These are phyloP conservation scores for Takifugu flavidus DNA, from an alignment of 2,113 vertebrate genomes.

Conservation along the genomic window DNA sequence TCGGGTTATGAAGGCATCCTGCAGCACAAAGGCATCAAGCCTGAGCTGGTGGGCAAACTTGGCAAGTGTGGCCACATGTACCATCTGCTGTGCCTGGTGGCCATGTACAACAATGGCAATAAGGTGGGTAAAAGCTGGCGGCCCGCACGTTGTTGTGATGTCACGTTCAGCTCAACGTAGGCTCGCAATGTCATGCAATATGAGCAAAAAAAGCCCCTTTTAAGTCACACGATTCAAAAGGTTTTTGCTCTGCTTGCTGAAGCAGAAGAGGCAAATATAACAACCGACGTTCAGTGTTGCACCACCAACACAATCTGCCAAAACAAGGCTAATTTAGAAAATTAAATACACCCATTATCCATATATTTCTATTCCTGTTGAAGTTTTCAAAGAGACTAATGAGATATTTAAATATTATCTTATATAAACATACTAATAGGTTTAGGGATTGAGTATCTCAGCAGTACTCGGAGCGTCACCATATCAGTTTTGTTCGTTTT, in stretches of 20 bases:
- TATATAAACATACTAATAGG: too few relatives aligned
- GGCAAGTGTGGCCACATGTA: constrained; percentile 95
- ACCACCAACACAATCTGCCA: not conserved
- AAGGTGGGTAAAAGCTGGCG: constrained; percentile 76
- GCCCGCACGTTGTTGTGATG: constrained; percentile 56
- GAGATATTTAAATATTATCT: too few relatives aligned
- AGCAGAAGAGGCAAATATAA: constrained; percentile 8
- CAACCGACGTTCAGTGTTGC: not conserved
- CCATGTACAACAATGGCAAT: constrained; percentile 97
- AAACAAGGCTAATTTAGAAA: not conserved
- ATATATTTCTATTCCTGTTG: not conserved
- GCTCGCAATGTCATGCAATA: constrained; percentile 24
- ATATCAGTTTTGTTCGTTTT: not conserved
- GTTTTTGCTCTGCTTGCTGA: not conserved
- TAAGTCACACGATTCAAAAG: too few relatives aligned
- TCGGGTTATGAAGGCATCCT: constrained; percentile 93
- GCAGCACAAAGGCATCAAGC: constrained; percentile 83
- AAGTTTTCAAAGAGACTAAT: too few relatives aligned
- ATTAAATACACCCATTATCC: not conserved
- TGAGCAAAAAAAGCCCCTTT: not conserved
- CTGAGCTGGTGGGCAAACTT: constrained; percentile 91
- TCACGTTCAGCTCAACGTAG: constrained; percentile 46
- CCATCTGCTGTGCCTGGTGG: constrained; percentile 94
- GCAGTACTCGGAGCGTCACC: too few relatives aligned
- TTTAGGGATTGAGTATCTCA: too few relatives aligned